phyloP scores from a whole-genome alignment of 2,797 vertebrate species.

The Danionella dracula region DNA sequence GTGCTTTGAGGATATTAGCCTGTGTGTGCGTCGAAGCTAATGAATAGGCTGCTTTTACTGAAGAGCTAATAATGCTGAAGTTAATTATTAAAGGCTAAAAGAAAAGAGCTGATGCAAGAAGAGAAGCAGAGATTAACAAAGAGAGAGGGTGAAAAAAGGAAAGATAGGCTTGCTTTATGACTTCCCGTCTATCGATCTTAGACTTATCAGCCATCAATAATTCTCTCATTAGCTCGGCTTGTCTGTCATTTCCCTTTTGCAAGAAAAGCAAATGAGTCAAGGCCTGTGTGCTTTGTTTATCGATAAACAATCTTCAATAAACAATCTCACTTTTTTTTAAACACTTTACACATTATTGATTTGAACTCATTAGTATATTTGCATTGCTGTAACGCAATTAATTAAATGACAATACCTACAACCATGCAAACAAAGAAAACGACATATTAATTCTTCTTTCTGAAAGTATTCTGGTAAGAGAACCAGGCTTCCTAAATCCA shows the following conservation, averaged over 20 bases:
- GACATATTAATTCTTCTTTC: too few species aligned
- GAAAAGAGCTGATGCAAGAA: constrained; percentile 72
- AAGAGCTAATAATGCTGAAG: constrained; percentile 87
- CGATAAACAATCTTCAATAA: neutral
- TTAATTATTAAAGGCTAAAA: constrained; percentile 91
- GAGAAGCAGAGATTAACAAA: neutral
- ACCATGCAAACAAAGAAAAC: neutral
- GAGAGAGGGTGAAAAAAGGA: neutral
- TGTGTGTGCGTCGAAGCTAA: constrained; percentile 44
- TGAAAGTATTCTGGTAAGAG: too few species aligned
- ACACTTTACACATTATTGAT: neutral
- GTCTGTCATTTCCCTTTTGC: constrained; percentile 26
- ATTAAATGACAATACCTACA: neutral
- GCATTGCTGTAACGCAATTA: neutral
- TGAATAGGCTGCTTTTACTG: constrained; percentile 78
- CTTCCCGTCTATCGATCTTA: constrained; percentile 27
- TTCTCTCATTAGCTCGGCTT: constrained; percentile 24
- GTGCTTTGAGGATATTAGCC: neutral
- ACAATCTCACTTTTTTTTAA: neutral
- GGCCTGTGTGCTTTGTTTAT: constrained; percentile 1
- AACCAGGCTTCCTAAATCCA: too few species aligned
- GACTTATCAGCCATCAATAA: constrained; percentile 35
- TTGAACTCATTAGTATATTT: neutral
- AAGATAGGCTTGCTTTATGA: constrained; percentile 36
- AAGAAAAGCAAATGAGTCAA: neutral